These are phyloP conservation scores for Trachelus tabidus DNA, from an alignment of 2,888 invertebrate species.

Conservation along the genomic window DNA sequence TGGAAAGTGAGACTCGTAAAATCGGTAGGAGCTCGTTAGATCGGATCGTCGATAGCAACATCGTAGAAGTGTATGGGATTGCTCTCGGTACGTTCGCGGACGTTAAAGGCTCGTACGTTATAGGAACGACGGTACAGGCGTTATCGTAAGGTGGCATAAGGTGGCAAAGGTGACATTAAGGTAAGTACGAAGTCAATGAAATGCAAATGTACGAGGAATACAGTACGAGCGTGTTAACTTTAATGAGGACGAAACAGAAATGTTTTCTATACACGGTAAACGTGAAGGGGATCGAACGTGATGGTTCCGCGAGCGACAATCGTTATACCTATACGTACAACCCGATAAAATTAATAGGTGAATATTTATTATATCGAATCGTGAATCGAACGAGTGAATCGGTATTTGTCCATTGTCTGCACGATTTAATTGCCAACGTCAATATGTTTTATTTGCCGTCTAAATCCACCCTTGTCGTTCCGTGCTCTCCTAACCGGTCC, in stretches of 20 bases:
- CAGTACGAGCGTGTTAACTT: background rate
- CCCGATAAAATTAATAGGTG: slow-evolving; percentile 25
- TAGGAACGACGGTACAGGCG: background rate
- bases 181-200: slow-evolving; percentile 47
- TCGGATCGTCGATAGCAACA: background rate
- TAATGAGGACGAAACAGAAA: slow-evolving; percentile 16
- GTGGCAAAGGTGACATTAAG: background rate
- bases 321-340: slow-evolving; percentile 12
- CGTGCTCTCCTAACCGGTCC: background rate
- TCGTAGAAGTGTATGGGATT: background rate
- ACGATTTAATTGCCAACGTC: slow-evolving; percentile 62
- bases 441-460: slow-evolving; percentile 58
- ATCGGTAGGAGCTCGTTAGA: background rate
- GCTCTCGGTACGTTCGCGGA: background rate
- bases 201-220: slow-evolving; percentile 47
- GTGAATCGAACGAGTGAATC: slow-evolving; percentile 42
- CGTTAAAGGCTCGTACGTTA: background rate
- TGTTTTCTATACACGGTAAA: slow-evolving; percentile 8
- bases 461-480: slow-evolving; percentile 25
- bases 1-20: background rate
- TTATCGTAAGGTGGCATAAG: background rate
- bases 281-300: slow-evolving; percentile 4
- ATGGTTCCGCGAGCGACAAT: background rate
- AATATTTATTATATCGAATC: slow-evolving; percentile 61
- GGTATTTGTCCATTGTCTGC: slow-evolving; percentile 62